phyloP scores from a whole-genome alignment of 2,113 vertebrate species.

The Zingel zingel region DNA sequence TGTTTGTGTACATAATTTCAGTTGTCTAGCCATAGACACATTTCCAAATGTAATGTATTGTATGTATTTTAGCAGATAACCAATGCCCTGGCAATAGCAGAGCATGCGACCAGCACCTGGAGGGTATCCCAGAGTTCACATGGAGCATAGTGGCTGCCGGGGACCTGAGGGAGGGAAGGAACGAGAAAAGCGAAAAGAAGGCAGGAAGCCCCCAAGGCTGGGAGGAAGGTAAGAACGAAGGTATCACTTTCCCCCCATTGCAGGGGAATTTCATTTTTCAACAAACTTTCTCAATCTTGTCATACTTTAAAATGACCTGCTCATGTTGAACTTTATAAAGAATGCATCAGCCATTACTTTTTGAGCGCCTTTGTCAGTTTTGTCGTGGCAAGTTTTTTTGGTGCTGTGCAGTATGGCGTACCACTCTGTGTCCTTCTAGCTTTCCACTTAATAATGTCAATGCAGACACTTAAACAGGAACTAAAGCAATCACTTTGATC shows the following conservation, averaged over 20 bases:
- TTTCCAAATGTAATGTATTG: not conserved
- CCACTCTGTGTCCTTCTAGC: not conserved
- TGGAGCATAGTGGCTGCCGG: slow-evolving; percentile 83
- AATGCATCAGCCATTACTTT: slow-evolving; percentile 2
- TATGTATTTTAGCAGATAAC: slow-evolving; percentile 57
- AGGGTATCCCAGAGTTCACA: slow-evolving; percentile 74
- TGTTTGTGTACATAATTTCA: not conserved
- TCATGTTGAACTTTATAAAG: not conserved
- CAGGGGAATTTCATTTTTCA: slow-evolving; percentile 67
- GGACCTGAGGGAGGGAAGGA: slow-evolving; percentile 66
- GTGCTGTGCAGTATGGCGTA: not conserved
- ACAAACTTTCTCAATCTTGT: slow-evolving; percentile 20
- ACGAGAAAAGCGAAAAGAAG: slow-evolving; percentile 62
- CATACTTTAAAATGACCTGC: not conserved
- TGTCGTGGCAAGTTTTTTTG: not conserved
- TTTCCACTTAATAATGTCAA: not conserved
- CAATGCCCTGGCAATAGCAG: slow-evolving; percentile 64
- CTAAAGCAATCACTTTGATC: not conserved
- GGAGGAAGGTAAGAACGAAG: slow-evolving; percentile 86
- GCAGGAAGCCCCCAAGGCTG: slow-evolving; percentile 79
- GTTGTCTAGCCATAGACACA: not conserved
- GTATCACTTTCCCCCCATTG: slow-evolving; percentile 63
- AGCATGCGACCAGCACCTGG: slow-evolving; percentile 68
- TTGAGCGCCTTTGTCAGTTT: not conserved
- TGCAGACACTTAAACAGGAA: not conserved